phyloP scores from a whole-genome alignment of 2,113 vertebrate genomes.

The Fulica atra region DNA sequence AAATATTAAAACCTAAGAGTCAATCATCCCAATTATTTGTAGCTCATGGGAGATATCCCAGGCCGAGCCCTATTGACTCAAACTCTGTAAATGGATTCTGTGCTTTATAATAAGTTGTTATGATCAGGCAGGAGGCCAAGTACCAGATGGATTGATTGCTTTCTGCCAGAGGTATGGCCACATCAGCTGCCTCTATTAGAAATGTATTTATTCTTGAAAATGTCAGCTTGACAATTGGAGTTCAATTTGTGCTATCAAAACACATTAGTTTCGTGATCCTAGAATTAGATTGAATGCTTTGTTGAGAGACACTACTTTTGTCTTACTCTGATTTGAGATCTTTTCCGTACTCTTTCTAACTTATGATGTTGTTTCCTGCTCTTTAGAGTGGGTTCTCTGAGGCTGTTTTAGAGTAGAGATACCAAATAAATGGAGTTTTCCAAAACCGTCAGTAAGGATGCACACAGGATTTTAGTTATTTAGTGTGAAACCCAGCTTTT shows the following conservation, averaged over 20 bases:
- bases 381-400: not conserved
- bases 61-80: constrained; percentile 5
- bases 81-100: constrained; percentile 40
- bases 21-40: constrained; percentile 16
- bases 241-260: constrained; percentile 51
- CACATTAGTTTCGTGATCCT: not conserved
- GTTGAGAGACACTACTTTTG: not conserved
- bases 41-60: constrained; percentile 4
- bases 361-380: not conserved
- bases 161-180: constrained; percentile 53
- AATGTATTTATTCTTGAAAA: constrained; percentile 36
- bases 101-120: constrained; percentile 29
- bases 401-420: not conserved
- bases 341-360: not conserved
- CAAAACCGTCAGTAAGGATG: not conserved
- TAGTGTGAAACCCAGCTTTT: not conserved
- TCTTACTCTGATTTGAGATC: constrained; percentile 14
- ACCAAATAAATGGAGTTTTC: constrained; percentile 1
- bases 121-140: constrained; percentile 48
- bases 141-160: constrained; percentile 44
- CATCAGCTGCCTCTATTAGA: constrained; percentile 38
- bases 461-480: not conserved
- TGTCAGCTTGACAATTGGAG: constrained; percentile 1
- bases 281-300: not conserved
- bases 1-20: not conserved